These are phyloP conservation scores for Falco cherrug DNA, from an alignment of 2,797 vertebrate genomes.

Conservation along the genomic window DNA sequence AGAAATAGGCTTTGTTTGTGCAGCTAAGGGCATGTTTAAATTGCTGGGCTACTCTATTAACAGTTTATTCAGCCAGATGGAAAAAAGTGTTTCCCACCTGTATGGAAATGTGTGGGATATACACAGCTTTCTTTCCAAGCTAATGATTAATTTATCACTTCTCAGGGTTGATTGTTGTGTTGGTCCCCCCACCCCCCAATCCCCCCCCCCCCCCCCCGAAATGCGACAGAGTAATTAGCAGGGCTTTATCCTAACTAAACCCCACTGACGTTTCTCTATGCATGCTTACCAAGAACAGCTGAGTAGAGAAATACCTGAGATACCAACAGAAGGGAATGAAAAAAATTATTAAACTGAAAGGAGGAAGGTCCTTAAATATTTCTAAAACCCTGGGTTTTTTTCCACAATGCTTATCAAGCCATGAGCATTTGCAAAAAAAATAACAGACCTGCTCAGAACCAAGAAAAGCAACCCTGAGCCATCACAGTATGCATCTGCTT, in stretches of 20 bases:
- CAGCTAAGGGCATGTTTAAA: not conserved
- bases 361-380: not conserved
- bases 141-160: slow-evolving; percentile 10
- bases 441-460: not conserved
- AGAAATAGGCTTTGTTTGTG: not conserved
- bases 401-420: not conserved
- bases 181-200: too few species aligned
- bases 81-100: not conserved
- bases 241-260: not conserved
- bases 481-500: rapidly evolving
- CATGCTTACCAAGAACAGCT: not conserved
- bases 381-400: rapidly evolving
- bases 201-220: too few species aligned
- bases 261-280: not conserved
- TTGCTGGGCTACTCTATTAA: not conserved
- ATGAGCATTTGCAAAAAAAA: not conserved
- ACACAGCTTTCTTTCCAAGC: not conserved
- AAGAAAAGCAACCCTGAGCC: not conserved
- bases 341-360: not conserved
- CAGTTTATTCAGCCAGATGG: not conserved
- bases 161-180: not conserved
- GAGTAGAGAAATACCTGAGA: not conserved
- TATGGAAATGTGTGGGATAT: not conserved
- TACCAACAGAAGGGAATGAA: not conserved
- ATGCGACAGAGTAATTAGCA: not conserved